phyloP scores from a whole-genome alignment of 2,113 vertebrate genomes.

The Psophia crepitans region DNA sequence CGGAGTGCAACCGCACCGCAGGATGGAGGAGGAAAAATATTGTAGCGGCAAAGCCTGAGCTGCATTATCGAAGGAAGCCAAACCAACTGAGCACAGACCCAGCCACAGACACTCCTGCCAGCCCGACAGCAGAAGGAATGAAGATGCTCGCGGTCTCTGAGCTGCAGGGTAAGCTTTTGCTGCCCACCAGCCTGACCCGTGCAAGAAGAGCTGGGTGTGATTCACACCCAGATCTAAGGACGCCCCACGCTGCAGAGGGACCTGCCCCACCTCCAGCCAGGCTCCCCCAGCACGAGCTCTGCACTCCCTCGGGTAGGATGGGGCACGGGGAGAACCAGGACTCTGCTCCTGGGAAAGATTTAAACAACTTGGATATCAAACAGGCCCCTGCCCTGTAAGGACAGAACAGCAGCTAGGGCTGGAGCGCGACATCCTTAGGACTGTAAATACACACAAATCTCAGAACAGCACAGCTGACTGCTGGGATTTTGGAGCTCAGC shows the following conservation, averaged over 20 bases:
- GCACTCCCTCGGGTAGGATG: neutral
- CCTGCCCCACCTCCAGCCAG: neutral
- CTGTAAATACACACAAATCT: neutral
- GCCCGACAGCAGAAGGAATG: neutral
- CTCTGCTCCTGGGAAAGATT: neutral
- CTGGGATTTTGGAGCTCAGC: neutral
- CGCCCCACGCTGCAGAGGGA: neutral
- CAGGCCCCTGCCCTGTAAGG: neutral
- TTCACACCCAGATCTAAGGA: neutral
- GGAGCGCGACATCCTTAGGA: neutral
- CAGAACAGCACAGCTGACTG: neutral
- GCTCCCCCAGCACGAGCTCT: neutral
- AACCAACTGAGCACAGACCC: neutral
- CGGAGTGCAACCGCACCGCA: rapidly evolving
- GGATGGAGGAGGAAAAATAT: neutral
- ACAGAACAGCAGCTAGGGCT: neutral
- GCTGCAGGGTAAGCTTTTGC: neutral
- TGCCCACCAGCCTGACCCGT: rapidly evolving
- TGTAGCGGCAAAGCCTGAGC: neutral
- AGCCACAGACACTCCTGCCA: neutral
- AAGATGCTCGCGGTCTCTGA: neutral
- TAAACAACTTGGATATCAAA: neutral
- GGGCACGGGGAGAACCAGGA: neutral
- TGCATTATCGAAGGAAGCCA: neutral
- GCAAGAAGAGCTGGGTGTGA: rapidly evolving